Conservation (phyloP, 2,888 invertebrate genomes). For the Drosophila multiciliata region DNA sequence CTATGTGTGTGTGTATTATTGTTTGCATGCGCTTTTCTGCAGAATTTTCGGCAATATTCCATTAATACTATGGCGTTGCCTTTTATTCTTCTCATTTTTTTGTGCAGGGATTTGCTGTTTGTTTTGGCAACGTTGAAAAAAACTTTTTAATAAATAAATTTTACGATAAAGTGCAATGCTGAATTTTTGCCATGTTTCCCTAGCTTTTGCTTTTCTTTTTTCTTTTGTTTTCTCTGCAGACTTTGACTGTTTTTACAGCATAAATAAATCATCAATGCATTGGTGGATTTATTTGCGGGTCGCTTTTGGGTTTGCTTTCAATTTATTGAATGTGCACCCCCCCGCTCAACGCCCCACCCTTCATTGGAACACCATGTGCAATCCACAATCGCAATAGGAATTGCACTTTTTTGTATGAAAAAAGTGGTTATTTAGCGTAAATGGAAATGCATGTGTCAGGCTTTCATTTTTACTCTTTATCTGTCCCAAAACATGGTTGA, state of each 20-base stretch:
- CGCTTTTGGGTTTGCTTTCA: conserved; percentile 32
- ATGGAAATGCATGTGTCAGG: conserved; percentile 53
- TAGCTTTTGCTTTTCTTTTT: neutral
- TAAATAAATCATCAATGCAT: conserved; percentile 77
- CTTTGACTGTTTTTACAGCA: conserved; percentile 35
- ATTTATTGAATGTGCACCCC: conserved; percentile 29
- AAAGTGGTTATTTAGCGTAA: conserved; percentile 45
- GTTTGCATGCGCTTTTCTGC: conserved; percentile 75
- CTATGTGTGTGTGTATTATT: conserved; percentile 31
- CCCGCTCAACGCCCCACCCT: neutral
- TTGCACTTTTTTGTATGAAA: conserved; percentile 32
- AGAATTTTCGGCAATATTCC: conserved; percentile 79
- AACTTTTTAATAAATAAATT: conserved; percentile 72
- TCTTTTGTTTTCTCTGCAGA: conserved; percentile 12
- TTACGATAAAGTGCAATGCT: conserved; percentile 71
- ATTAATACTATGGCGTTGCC: conserved; percentile 65
- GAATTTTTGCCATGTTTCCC: conserved; percentile 33
- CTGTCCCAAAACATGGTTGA: neutral
- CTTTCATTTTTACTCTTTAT: neutral
- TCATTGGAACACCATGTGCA: neutral
- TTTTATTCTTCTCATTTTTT: conserved; percentile 1
- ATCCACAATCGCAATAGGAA: conserved; percentile 8
- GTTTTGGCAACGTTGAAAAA: conserved; percentile 58
- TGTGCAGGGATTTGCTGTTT: conserved; percentile 48
- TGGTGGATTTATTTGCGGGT: conserved; percentile 48